A percentile compares a stretch with the other conserved stretches of the same genome.
Conservation (phyloP, 2,888 invertebrate species). For the Dryomyza anilis region DNA sequence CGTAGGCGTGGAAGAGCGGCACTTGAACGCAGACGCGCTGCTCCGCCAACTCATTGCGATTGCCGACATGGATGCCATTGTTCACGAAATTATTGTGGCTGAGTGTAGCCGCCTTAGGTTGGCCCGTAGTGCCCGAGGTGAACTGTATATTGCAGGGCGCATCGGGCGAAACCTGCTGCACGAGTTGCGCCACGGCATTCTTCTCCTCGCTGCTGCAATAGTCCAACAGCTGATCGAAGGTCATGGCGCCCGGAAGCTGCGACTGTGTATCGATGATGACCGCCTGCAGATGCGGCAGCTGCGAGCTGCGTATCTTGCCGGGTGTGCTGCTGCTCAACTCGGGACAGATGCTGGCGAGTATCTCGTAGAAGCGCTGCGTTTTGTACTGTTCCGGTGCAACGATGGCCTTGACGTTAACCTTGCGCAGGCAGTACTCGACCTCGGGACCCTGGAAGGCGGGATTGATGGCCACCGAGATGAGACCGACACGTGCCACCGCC, state of each 20-base stretch:
- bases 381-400: conserved; percentile 69
- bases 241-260: conserved; percentile 54
- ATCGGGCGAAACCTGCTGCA: conserved; percentile 68
- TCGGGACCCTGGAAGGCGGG: conserved; percentile 75
- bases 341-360: conserved; percentile 68
- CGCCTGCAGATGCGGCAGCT: conserved; percentile 63
- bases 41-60: conserved; percentile 59
- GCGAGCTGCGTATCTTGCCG: conserved; percentile 61
- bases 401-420: conserved; percentile 72
- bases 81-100: conserved; percentile 78
- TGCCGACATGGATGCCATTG: conserved; percentile 72
- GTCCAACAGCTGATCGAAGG: conserved; percentile 60
- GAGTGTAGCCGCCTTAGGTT: conserved; percentile 76
- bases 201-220: conserved; percentile 41
- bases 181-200: conserved; percentile 51
- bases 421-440: conserved; percentile 73
- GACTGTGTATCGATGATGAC: conserved; percentile 67
- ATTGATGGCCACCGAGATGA: conserved; percentile 78
- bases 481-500: conserved; percentile 74
- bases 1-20: conserved; percentile 84
- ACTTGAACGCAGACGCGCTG: conserved; percentile 68
- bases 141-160: conserved; percentile 79
- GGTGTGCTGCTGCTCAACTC: conserved; percentile 62
- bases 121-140: conserved; percentile 81
- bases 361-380: conserved; percentile 70